Evolutionary conservation across 2,888 invertebrate genomes (phyloP), one percentile per base, ranked within the genome.

Genomic region (Clitarchus hookeri): DNA sequence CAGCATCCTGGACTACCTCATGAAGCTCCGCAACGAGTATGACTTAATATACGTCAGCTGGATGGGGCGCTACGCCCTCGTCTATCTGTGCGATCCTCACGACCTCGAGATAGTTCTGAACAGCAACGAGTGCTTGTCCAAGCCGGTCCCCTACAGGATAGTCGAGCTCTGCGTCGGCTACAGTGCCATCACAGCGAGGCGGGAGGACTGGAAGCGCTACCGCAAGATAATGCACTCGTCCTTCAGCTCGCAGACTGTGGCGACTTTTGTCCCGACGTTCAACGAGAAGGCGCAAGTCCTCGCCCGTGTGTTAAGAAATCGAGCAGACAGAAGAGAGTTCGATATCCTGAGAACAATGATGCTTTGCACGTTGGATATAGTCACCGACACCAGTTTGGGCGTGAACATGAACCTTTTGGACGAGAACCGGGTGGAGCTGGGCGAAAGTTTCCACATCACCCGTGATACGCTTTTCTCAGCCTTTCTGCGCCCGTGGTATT

Each of bases 311-410:
- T 25, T 87, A 25, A 23, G 44, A 23, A 44, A 27, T 23, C 26
- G 26, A 23, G 84, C 85, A 13, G 84, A 84, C 65, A 86, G 85
- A 19, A 53, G 16, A 13, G 79, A 54, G 19, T 85, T 85, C n/a
- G 83, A 87, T 77, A 54, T 86, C 54, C 54, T 82, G 36, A 85
- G 80, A 36, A 54, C 83, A 1, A 84, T 87, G 44, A 85, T 87
- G 48, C 84, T 88, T 36, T 88, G 88, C 9, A 87, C 88, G 13
- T 78, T 88, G 86, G 88, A 88, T 78, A 87, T 87, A 25, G 88
- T 88, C 0, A 87, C 87, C 0, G 87, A 86, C 78, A 88, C 87
- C 13, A 87, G 88, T 54, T 82, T 88, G 83, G 88, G 88, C 23
- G 86, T 87, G 25, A 44, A 27, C 54, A 87, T 88, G 25, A 85